Base-by-base conservation (phyloP, 2,113 vertebrate species). In the Oryzias javanicus region DNA sequence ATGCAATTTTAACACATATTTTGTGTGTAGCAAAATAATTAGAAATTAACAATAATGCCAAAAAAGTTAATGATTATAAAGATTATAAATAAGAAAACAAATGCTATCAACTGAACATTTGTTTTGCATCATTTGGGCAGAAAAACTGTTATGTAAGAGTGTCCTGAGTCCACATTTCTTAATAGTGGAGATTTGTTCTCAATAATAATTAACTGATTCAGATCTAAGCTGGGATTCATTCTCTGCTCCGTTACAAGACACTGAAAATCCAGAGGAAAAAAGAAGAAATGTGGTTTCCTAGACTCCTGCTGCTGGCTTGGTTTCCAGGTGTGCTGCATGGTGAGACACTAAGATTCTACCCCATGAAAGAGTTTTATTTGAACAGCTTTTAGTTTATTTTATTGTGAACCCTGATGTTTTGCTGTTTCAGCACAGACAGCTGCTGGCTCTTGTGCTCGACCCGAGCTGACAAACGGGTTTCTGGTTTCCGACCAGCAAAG, bases 191-290 rank as follows among this genome's bases (percentile, higher is more conserved):
- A 46, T 58, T 24, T 35, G 16, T 15, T 14, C 22, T 48, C 1
- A 41, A 14, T 45, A 81, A 81, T 84, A 7, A 74, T 83, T 83
- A 72, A 80, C 76, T 17, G 6, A 7, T 0, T 42, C 41, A 35
- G 52, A 46, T 54, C 6, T 55, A 4, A 63, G 29, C 42, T 53
- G 13, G n/a, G 5, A n/a, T 65, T 45, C 42, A 4, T 3, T 1
- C 45, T 68, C 24, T 24, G 29, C 64, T 50, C 25, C 18, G 10
- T 19, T 3, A 19, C 45, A 22, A 18, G 18, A 49, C 35, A 20
- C 63, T 60, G 24, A 2, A 41, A 50, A 47, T 49, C 25, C 22
- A 45, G 60, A 58, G 64, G 74, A 52, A 35, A 83, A 22, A 81
- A 81, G 55, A 2, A 1, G 2, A 35, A 35, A 35, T 4, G 0